These are phyloP conservation scores for Corythucha ciliata DNA, from an alignment of 2,888 invertebrate genomes.

Conservation along the genomic window DNA sequence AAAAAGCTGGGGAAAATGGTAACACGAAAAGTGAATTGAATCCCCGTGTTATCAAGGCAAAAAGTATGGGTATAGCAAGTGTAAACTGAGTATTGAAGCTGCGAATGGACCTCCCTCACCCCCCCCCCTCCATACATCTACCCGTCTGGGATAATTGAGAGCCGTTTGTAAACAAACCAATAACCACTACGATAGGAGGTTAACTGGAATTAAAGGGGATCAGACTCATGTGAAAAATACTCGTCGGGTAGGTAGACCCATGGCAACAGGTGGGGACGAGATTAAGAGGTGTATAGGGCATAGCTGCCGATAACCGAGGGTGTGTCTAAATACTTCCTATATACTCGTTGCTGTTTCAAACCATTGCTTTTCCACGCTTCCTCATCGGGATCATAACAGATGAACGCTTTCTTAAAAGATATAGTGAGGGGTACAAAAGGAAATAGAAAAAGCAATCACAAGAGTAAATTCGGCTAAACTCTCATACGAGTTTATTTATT, in stretches of 20 bases:
- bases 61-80: background rate
- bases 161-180: conserved; percentile 4
- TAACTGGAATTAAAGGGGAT: conserved; percentile 6
- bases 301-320: too few species aligned
- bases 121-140: background rate
- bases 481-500: too few species aligned
- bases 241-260: background rate
- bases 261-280: conserved; percentile 2
- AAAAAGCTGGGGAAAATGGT: background rate
- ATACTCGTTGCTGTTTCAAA: too few species aligned
- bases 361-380: too few species aligned
- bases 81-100: background rate
- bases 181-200: background rate
- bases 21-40: conserved; percentile 2
- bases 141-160: background rate
- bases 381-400: too few species aligned
- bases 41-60: background rate
- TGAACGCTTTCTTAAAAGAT: too few species aligned
- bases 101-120: background rate
- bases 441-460: too few species aligned
- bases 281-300: background rate
- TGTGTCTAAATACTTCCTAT: too few species aligned
- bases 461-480: too few species aligned
- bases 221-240: conserved; percentile 1
- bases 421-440: too few species aligned